Percentiles rank a stretch among this genome's conserved stretches.
Conservation (phyloP, 2,888 invertebrate species). For the Orthosia incerta region DNA sequence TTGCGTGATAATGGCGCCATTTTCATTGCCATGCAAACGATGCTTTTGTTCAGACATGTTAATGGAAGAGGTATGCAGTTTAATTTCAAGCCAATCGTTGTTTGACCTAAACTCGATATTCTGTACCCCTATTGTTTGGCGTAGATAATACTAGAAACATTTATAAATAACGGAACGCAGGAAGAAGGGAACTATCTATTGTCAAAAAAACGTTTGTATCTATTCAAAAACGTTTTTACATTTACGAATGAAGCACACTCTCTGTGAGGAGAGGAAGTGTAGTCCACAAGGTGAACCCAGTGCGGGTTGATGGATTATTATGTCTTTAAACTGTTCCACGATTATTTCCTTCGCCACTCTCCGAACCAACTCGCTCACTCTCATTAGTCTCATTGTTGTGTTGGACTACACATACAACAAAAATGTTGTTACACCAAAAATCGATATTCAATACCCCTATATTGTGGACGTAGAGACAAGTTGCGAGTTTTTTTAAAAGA, state of each 20-base stretch:
- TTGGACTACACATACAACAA: neutral
- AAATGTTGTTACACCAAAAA: constrained; percentile 11
- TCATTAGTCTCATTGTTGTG: too few species aligned
- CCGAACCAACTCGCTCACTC: too few species aligned
- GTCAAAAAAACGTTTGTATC: too few species aligned
- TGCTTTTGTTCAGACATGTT: constrained; percentile 26
- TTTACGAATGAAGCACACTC: neutral
- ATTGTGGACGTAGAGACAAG: neutral
- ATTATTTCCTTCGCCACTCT: neutral
- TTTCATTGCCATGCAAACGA: constrained; percentile 46
- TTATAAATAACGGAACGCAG: neutral
- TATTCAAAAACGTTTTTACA: too few species aligned
- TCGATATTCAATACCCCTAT: constrained; percentile 16
- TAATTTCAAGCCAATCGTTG: constrained; percentile 19
- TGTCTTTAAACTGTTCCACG: too few species aligned
- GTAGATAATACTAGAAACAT: constrained; percentile 12
- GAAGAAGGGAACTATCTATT: too few species aligned
- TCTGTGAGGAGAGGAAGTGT: neutral
- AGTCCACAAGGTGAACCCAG: neutral
- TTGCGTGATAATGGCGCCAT: constrained; percentile 16
- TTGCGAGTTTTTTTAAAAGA: neutral
- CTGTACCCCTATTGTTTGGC: constrained; percentile 38
- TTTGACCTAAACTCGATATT: constrained; percentile 28
- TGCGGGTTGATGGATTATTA: neutral
- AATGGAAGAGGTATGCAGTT: constrained; percentile 14